phyloP scores from a whole-genome alignment of 2,888 invertebrate genomes.

The Galeopsomyia nigrocyanea region DNA sequence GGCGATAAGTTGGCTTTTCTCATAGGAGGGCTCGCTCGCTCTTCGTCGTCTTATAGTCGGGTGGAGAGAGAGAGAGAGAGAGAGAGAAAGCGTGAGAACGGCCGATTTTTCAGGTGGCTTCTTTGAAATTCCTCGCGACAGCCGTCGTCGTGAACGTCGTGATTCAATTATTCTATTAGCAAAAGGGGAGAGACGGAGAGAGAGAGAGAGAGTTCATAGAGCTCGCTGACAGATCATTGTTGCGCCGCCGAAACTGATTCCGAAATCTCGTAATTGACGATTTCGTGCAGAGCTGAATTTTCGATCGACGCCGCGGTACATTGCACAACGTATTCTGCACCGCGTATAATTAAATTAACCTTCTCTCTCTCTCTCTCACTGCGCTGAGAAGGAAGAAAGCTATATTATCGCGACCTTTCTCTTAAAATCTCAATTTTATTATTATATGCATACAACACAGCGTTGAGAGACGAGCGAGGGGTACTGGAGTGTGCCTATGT shows the following conservation, averaged over 20 bases:
- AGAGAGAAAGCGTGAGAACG: conserved; percentile 50
- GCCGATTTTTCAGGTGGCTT: conserved; percentile 47
- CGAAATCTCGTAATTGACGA: conserved; percentile 6
- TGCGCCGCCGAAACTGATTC: conserved; percentile 3
- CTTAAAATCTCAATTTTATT: background rate
- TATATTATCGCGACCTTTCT: background rate
- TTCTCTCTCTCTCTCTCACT: background rate
- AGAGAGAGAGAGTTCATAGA: background rate
- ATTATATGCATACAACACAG: conserved; percentile 44
- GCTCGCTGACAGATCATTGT: background rate
- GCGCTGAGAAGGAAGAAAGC: background rate
- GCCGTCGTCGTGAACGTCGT: conserved; percentile 41
- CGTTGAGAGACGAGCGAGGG: conserved; percentile 52
- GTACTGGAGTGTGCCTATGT: conserved; percentile 61
- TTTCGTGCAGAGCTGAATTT: too few species aligned
- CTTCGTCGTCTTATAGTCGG: background rate
- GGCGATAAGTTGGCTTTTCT: conserved; percentile 21
- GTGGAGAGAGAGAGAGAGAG: background rate
- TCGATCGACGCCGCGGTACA: too few species aligned
- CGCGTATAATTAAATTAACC: conserved; percentile 1
- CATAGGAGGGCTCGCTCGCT: conserved; percentile 12
- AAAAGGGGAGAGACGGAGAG: background rate
- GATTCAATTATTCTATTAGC: conserved; percentile 48
- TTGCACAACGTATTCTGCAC: background rate
- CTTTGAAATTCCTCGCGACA: conserved; percentile 45